Conservation (phyloP, 2,797 vertebrate species). For the Champsocephalus gunnari region DNA sequence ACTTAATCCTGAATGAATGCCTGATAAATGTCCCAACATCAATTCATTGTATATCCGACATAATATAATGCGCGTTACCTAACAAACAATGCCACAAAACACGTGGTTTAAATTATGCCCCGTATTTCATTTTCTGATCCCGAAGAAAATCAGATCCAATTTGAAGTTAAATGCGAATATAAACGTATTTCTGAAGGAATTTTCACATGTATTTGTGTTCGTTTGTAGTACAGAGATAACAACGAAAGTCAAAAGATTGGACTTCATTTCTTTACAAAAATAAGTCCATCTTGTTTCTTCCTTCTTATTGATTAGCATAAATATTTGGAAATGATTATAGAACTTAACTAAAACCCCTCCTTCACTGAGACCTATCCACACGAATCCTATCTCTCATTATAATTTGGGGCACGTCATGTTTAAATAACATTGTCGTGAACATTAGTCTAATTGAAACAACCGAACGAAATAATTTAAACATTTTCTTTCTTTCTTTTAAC, state of each 20-base stretch:
- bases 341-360: neutral
- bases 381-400: too few relatives aligned
- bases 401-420: neutral
- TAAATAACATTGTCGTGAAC: neutral
- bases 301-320: neutral
- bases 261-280: neutral
- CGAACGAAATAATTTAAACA: neutral
- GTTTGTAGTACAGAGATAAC: neutral
- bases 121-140: neutral
- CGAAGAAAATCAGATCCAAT: neutral
- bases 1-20: slow-evolving; percentile 9
- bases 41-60: neutral
- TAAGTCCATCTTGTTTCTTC: neutral
- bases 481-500: neutral
- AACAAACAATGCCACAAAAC: slow-evolving; percentile 9
- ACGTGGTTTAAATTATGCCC: neutral
- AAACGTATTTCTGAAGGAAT: too few relatives aligned
- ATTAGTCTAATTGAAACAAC: neutral
- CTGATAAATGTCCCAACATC: neutral
- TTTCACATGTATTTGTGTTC: too few relatives aligned
- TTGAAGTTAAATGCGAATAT: neutral
- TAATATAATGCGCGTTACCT: neutral
- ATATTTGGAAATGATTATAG: slow-evolving; percentile 1
- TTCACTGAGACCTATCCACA: too few relatives aligned
- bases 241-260: neutral